Evolutionary conservation across 2,113 vertebrate species (phyloP).

Genomic region (Gila orcuttii): DNA sequence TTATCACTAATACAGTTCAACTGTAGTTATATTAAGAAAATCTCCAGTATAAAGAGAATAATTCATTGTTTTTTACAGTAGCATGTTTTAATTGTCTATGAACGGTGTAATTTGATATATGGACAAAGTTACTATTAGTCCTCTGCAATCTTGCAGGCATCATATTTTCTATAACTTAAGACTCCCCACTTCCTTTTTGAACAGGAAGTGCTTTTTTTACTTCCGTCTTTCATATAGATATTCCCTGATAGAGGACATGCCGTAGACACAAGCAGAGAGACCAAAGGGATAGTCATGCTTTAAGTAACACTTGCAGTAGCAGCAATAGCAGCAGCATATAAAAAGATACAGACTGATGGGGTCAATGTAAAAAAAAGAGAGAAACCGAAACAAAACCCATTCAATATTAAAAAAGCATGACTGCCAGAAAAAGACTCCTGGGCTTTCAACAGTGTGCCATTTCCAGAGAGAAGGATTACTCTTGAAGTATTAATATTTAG

Average conservation of each 20-base stretch:
- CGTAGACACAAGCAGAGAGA: slow-evolving; percentile 54
- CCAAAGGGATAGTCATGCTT: slow-evolving; percentile 70
- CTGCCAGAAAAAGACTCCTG: slow-evolving; percentile 45
- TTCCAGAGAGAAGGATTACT: slow-evolving; percentile 30
- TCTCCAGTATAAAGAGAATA: background rate
- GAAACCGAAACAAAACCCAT: background rate
- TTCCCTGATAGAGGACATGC: slow-evolving; percentile 49
- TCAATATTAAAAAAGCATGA: slow-evolving; percentile 50
- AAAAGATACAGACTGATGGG: slow-evolving; percentile 48
- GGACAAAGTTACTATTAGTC: slow-evolving; percentile 5
- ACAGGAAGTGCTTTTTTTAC: background rate
- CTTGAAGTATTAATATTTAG: slow-evolving; percentile 5
- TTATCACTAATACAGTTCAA: slow-evolving; percentile 13
- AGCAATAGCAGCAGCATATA: slow-evolving; percentile 67
- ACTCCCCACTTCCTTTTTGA: background rate
- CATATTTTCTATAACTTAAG: slow-evolving; percentile 10
- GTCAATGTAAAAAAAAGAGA: slow-evolving; percentile 55
- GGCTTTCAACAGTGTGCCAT: slow-evolving; percentile 23
- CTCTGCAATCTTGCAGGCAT: slow-evolving; percentile 1
- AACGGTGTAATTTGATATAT: background rate
- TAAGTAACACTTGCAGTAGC: slow-evolving; percentile 82
- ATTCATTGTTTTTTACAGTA: background rate
- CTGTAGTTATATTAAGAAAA: background rate
- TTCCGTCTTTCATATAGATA: slow-evolving; percentile 6
- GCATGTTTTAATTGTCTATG: background rate